These are phyloP conservation scores for Antheraea mylitta DNA, from an alignment of 1,140 invertebrate species.

Conservation along the genomic window DNA sequence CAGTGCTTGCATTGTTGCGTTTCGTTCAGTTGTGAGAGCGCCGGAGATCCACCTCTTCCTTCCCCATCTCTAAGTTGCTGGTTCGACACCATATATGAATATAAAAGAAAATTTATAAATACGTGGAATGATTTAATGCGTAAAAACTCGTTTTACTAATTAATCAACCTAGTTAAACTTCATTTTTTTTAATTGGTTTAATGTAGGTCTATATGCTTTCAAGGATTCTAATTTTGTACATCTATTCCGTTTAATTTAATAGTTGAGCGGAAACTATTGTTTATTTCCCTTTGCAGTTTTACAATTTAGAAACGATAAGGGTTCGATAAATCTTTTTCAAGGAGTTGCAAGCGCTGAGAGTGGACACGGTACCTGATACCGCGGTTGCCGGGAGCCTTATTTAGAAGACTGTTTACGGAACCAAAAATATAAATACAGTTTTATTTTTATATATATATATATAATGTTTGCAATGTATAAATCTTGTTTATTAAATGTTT, in stretches of 20 bases:
- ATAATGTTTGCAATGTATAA: conserved; percentile 16
- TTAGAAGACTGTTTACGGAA: conserved; percentile 6
- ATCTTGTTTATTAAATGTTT: conserved; percentile 21
- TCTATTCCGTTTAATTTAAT: neutral
- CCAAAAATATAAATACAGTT: conserved; percentile 15
- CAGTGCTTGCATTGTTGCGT: no score
- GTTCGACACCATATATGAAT: no score
- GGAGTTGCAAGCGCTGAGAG: conserved; percentile 38
- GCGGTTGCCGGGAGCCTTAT: neutral
- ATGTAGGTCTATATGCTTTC: no score
- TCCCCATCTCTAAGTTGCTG: no score
- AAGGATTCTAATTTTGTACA: neutral
- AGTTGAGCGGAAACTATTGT: conserved; percentile 15
- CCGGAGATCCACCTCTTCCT: no score
- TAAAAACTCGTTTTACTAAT: no score
- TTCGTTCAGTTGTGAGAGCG: no score
- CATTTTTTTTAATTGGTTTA: no score
- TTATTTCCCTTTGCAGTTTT: conserved; percentile 63
- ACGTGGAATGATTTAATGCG: no score
- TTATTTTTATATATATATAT: conserved; percentile 6
- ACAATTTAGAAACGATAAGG: conserved; percentile 68
- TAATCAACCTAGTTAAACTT: no score
- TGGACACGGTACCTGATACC: conserved; percentile 14
- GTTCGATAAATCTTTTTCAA: conserved; percentile 67
- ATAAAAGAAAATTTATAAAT: no score